Conservation (phyloP, 2,797 vertebrate species). For the Macroramphosus scolopax region DNA sequence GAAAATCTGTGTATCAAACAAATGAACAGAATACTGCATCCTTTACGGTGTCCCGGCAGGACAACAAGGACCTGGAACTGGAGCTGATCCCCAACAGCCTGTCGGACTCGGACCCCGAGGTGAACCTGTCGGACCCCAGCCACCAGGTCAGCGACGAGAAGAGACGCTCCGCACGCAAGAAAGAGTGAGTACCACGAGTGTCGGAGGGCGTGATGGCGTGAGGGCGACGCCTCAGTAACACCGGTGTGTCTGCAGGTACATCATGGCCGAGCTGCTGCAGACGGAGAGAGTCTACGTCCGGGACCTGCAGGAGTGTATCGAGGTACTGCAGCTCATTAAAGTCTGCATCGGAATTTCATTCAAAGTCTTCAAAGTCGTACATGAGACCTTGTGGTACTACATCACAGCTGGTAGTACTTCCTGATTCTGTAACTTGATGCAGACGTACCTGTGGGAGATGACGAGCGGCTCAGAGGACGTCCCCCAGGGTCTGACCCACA, state of each 20-base stretch:
- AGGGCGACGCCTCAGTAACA: too few species aligned
- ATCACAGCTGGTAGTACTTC: not conserved
- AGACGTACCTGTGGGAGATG: slow-evolving; percentile 99
- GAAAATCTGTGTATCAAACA: too few species aligned
- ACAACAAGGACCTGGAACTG: slow-evolving; percentile 94
- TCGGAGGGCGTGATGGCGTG: too few species aligned
- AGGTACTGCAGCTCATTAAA: too few species aligned
- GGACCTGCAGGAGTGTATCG: slow-evolving; percentile 95
- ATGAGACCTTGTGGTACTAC: too few species aligned
- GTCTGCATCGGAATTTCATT: too few species aligned
- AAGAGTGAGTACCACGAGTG: slow-evolving; percentile 91
- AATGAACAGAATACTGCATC: slow-evolving; percentile 83
- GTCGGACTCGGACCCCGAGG: too few species aligned
- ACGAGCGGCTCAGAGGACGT: slow-evolving; percentile 95
- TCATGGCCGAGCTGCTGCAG: slow-evolving; percentile 96
- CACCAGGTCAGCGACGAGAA: slow-evolving; percentile 97
- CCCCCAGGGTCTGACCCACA: slow-evolving; percentile 89
- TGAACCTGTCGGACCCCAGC: slow-evolving; percentile 92
- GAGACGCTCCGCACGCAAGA: slow-evolving; percentile 94
- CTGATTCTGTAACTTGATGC: slow-evolving; percentile 7
- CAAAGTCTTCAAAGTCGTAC: too few species aligned
- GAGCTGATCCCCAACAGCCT: slow-evolving; percentile 96
- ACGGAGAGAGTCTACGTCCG: slow-evolving; percentile 96
- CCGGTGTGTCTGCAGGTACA: slow-evolving; percentile 84
- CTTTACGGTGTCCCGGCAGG: too few species aligned